Percentiles rank a stretch among this genome's conserved stretches.
These are phyloP conservation scores for Trachelipus rathkii DNA, from an alignment of 1,140 invertebrate genomes.

Conservation along the genomic window DNA sequence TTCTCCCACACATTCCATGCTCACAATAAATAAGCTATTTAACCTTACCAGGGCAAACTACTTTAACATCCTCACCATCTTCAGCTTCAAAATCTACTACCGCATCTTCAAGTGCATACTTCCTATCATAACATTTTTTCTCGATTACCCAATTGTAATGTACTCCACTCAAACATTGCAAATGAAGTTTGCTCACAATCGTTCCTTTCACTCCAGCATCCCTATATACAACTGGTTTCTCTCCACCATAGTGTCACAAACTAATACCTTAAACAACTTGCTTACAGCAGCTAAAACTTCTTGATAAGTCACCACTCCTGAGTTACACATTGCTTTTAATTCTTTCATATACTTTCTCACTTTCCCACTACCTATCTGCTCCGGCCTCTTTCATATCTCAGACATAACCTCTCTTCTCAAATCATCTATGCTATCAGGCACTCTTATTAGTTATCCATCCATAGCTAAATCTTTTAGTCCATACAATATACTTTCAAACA, in stretches of 20 bases:
- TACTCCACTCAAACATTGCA: background rate
- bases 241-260: constrained; percentile 7
- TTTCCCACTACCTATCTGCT: too few species aligned
- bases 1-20: too few species aligned
- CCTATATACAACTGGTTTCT: background rate
- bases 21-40: too few species aligned
- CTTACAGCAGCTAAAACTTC: background rate
- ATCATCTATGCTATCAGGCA: background rate
- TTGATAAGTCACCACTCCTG: background rate
- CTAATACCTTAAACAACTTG: background rate
- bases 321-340: background rate
- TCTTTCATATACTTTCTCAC: background rate
- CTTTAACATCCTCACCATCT: too few species aligned
- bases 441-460: background rate
- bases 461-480: background rate
- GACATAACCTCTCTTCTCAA: background rate
- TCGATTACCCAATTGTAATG: constrained; percentile 4
- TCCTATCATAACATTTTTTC: too few species aligned
- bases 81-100: too few species aligned
- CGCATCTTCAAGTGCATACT: too few species aligned
- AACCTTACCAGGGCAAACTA: too few species aligned
- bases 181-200: background rate
- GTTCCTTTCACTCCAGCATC: background rate
- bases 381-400: background rate
- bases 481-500: background rate